A percentile compares a stretch with the other conserved stretches of the same genome.
Conservation (phyloP, 1,140 invertebrate genomes). For the Plectrocnemia conspersa region DNA sequence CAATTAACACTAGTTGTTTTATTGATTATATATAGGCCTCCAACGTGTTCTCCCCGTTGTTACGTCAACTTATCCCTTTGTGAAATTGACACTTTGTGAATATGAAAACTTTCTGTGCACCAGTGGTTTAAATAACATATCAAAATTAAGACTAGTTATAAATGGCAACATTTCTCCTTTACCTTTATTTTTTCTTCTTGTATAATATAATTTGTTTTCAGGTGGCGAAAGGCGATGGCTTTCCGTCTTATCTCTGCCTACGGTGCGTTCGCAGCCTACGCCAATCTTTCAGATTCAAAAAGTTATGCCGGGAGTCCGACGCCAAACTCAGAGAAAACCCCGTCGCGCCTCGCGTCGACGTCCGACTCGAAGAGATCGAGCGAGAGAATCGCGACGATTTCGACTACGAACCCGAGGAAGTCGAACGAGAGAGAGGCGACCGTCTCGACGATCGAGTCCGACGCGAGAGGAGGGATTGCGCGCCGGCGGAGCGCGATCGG, state of each 20-base stretch:
- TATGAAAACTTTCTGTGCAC: no score
- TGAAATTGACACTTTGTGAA: no score
- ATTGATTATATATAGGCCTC: no score
- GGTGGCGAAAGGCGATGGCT: conserved; percentile 28
- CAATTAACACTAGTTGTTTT: no score
- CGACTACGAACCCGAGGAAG: not conserved
- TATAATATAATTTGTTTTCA: conserved; percentile 20
- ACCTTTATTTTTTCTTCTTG: no score
- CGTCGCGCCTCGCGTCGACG: not conserved
- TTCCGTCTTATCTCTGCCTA: conserved; percentile 29
- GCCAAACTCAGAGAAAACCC: conserved; percentile 19
- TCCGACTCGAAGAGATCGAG: conserved; percentile 9
- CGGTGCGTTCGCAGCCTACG: conserved; percentile 22
- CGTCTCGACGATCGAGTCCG: not conserved
- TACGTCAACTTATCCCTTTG: no score
- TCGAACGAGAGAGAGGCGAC: not conserved
- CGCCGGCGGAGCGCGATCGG: not conserved
- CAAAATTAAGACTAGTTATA: no score
- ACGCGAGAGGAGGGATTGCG: no score
- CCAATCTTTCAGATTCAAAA: conserved; percentile 27
- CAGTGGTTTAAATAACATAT: no score
- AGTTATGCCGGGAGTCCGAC: conserved; percentile 29
- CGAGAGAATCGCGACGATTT: not conserved
- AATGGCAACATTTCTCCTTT: no score
- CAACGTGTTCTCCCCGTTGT: no score